Evolutionary conservation across 2,888 invertebrate species (phyloP).

Genomic region (Metacarcinus magister): DNA sequence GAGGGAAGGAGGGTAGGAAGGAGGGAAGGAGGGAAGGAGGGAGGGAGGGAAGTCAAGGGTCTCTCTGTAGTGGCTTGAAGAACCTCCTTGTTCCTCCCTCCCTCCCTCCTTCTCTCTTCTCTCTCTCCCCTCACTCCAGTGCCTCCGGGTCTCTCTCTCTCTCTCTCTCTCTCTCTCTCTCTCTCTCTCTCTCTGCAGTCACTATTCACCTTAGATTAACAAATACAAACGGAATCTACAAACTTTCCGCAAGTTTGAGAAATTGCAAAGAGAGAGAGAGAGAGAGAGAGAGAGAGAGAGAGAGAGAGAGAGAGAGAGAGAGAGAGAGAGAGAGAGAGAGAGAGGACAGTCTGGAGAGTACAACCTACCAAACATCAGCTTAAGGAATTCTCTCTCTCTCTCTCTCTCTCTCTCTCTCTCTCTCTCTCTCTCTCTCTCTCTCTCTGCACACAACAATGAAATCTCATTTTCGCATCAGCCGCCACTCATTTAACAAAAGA

Average conservation of each 20-base stretch:
- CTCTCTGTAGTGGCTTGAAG: conserved; percentile 22
- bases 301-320: conserved; percentile 54
- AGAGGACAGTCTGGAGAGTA: not conserved
- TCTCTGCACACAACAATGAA: not conserved
- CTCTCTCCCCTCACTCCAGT: conserved; percentile 21
- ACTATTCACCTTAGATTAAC: not conserved
- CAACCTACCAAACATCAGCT: not conserved
- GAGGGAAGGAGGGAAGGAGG: not conserved
- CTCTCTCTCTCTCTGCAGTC: conserved; percentile 20
- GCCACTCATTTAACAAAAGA: not conserved
- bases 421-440: conserved; percentile 22
- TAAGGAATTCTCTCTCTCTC: not conserved
- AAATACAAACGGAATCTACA: not conserved
- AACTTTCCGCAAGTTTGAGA: not conserved
- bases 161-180: conserved; percentile 48
- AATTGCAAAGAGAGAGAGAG: conserved; percentile 8
- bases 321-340: conserved; percentile 34
- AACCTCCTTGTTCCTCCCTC: conserved; percentile 42
- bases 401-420: conserved; percentile 31
- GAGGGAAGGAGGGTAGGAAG: not conserved
- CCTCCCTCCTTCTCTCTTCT: not conserved
- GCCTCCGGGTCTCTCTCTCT: conserved; percentile 37
- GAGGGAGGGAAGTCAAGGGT: not conserved
- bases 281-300: conserved; percentile 49
- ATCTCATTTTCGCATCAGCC: too few relatives aligned